Evolutionary conservation across 2,888 invertebrate genomes (phyloP).

Genomic region (Cryptophagus acutangulus): DNA sequence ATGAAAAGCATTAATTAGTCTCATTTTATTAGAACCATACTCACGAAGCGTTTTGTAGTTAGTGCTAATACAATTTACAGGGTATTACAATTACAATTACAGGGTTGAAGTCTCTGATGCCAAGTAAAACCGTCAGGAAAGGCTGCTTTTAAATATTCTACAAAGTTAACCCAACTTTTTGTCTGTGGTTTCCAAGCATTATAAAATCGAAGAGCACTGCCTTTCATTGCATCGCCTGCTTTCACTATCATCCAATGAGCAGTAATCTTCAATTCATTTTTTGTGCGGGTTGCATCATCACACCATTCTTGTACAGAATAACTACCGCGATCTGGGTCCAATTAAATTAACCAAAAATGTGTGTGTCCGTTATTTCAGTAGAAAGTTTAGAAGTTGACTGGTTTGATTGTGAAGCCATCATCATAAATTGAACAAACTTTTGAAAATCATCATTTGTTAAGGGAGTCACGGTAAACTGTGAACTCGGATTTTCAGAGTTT

Average conservation of each 20-base stretch:
- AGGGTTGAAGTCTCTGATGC: not conserved
- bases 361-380: not conserved
- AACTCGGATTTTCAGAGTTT: too few species aligned
- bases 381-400: not conserved
- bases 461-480: too few species aligned
- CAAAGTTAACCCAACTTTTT: not conserved
- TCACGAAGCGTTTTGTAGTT: not conserved
- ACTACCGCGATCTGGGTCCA: not conserved
- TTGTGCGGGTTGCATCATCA: not conserved
- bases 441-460: too few species aligned
- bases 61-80: not conserved
- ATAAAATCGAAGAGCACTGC: not conserved
- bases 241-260: not conserved
- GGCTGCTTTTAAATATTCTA: not conserved
- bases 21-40: not conserved
- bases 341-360: not conserved
- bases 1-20: not conserved
- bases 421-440: not conserved
- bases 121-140: not conserved
- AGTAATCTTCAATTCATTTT: not conserved
- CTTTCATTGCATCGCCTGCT: slow-evolving; percentile 1
- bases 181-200: not conserved
- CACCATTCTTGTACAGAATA: not conserved
- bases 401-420: not conserved
- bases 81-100: too few species aligned